Evolutionary conservation across 2,888 invertebrate species (phyloP), one percentile per base, ranked within the genome.

Genomic region (Ferdinandea cuprea): DNA sequence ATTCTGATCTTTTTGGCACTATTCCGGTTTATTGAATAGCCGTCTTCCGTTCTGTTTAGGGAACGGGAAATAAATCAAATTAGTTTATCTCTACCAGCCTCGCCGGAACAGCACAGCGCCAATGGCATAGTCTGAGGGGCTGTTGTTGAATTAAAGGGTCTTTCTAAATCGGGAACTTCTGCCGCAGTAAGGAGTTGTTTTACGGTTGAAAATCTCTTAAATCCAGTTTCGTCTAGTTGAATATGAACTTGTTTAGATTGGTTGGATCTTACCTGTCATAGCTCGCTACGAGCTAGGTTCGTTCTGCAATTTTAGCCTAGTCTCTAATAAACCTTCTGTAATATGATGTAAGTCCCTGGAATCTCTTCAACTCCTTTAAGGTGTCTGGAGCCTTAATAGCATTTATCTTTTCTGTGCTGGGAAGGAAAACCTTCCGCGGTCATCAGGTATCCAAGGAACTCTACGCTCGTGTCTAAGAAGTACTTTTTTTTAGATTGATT

Each of bases 81-180:
- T n/a, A n/a, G n/a, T n/a, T n/a, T n/a, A n/a, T n/a, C n/a, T n/a
- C n/a, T n/a, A n/a, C n/a, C n/a, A n/a, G n/a, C n/a, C n/a, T n/a
- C n/a, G n/a, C n/a, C n/a, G 3, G 17, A 25, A 48, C n/a, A 48
- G 25, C 3, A 48, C 48, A 8, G 48, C 8, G 6, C 48, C 25
- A 9, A 25, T 48, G 25, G 21, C 48, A 19, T 48, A 25, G 25
- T 25, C 25, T 11, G 48, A 48, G 5, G 48, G 80, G 17, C 78
- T 5, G 76, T 77, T 11, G 59, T 69, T 0, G 79, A 58, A n/a
- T 85, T 68, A 19, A 85, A 85, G 7, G 58, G 48, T 17, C 78
- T 79, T 11, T 46, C 30, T 40, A 85, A 84, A 48, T 84, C 71
- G 7, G 85, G 81, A 56, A 85, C 65, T 42, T 85, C 85, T 0